phyloP scores from a whole-genome alignment of 2,888 invertebrate genomes.

The Diogma glabrata region DNA sequence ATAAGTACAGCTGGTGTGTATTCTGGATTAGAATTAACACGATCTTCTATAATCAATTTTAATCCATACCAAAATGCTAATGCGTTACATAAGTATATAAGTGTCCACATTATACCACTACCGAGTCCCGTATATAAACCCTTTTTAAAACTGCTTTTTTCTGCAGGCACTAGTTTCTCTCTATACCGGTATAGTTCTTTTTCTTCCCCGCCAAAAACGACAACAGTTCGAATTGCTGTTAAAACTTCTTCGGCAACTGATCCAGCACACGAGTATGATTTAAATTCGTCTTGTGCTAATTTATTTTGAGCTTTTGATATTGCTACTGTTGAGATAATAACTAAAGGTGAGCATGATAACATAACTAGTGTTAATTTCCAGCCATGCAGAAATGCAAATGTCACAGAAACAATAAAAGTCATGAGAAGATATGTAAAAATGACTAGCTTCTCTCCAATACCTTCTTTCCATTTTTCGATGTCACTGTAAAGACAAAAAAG shows the following conservation, averaged over 20 bases:
- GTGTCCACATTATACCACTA: slow-evolving; percentile 60
- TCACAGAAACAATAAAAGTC: slow-evolving; percentile 52
- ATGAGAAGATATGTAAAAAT: slow-evolving; percentile 54
- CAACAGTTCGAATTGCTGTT: slow-evolving; percentile 59
- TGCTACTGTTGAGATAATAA: slow-evolving; percentile 53
- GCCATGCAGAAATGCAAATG: slow-evolving; percentile 58
- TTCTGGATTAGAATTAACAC: too few relatives aligned
- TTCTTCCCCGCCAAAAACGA: slow-evolving; percentile 65
- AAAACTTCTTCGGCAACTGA: slow-evolving; percentile 67
- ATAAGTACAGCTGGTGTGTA: slow-evolving; percentile 60
- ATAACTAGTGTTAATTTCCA: slow-evolving; percentile 70
- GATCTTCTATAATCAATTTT: slow-evolving; percentile 52
- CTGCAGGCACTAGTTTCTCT: slow-evolving; percentile 45
- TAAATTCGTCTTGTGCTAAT: slow-evolving; percentile 50
- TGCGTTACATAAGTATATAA: slow-evolving; percentile 61
- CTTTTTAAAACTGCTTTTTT: slow-evolving; percentile 48
- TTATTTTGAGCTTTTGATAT: slow-evolving; percentile 52
- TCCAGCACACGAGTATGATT: slow-evolving; percentile 65
- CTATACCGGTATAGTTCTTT: slow-evolving; percentile 54
- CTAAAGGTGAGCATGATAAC: slow-evolving; percentile 55
- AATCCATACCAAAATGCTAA: slow-evolving; percentile 73
- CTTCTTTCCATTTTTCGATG: slow-evolving; percentile 58
- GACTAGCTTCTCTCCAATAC: slow-evolving; percentile 65
- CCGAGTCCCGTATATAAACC: slow-evolving; percentile 57
- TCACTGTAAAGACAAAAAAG: slow-evolving; percentile 41